These are phyloP conservation scores for Drosophila arizonae DNA, from an alignment of 1,140 invertebrate genomes.

Conservation along the genomic window DNA sequence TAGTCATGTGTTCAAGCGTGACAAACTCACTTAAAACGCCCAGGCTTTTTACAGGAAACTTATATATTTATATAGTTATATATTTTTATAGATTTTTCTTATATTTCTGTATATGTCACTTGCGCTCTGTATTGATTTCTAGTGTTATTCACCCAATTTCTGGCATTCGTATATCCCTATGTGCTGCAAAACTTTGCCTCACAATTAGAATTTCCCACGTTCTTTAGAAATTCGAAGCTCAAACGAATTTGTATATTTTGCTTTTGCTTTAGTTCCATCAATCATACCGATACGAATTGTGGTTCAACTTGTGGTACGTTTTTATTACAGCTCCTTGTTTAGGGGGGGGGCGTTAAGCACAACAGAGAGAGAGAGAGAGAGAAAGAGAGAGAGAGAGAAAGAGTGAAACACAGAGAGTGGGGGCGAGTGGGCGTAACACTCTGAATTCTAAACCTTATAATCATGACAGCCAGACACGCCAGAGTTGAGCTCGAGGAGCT, in stretches of 20 bases:
- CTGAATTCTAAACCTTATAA: constrained; percentile 41
- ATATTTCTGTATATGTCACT: no score
- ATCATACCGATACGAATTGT: constrained; percentile 3
- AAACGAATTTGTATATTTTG: neutral
- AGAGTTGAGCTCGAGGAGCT: constrained; percentile 20
- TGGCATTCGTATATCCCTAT: no score
- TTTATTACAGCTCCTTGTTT: constrained; percentile 4
- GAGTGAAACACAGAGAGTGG: neutral
- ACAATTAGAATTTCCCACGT: neutral
- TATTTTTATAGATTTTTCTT: no score
- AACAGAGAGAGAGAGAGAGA: neutral
- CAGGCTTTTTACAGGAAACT: no score
- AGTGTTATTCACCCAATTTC: no score
- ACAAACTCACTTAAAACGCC: no score
- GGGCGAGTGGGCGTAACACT: neutral
- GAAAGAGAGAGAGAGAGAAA: neutral
- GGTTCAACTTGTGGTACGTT: constrained; percentile 15
- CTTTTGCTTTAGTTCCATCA: constrained; percentile 5
- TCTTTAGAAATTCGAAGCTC: constrained; percentile 1
- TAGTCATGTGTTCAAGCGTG: no score
- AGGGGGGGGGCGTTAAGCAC: neutral
- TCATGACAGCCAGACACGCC: constrained; percentile 50
- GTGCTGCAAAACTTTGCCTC: no score
- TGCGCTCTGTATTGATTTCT: no score
- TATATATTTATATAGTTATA: no score